These are phyloP conservation scores for Centruroides sculpturatus DNA, from an alignment of 1,140 invertebrate genomes.

Conservation along the genomic window DNA sequence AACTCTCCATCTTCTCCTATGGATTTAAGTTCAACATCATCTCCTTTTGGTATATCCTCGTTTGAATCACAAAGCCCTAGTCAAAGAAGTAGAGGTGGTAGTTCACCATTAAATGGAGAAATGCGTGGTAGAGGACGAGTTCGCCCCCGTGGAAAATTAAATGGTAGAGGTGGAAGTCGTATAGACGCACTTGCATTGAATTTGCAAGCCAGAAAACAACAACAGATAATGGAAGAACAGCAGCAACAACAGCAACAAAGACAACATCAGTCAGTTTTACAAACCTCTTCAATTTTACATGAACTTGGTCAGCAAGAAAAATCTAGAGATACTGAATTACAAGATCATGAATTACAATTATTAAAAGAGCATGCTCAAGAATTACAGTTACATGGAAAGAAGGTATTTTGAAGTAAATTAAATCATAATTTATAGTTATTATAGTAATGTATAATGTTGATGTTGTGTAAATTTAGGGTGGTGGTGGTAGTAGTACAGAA, in stretches of 20 bases:
- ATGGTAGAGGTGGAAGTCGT: conserved; percentile 13
- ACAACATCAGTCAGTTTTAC: no score
- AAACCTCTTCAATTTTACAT: no score
- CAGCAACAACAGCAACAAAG: neutral
- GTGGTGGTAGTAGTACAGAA: no score
- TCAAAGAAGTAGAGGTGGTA: neutral
- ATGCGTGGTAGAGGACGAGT: neutral
- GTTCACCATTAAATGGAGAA: neutral
- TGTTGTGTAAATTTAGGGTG: no score
- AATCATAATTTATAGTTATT: no score
- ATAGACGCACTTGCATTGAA: conserved; percentile 23
- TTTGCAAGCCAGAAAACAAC: conserved; percentile 21
- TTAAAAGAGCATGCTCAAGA: no score
- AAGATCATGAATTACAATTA: no score
- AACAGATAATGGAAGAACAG: conserved; percentile 13
- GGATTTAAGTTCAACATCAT: conserved; percentile 16
- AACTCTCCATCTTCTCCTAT: conserved; percentile 16
- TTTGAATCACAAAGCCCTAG: neutral
- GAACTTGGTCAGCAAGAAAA: no score
- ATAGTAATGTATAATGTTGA: no score
- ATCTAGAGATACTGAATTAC: no score
- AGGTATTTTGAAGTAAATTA: no score
- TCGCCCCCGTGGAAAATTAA: neutral
- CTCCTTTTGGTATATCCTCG: neutral
- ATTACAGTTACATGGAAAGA: no score